Evolutionary conservation across 1,140 invertebrate species (phyloP), one percentile per base, ranked within the genome.

Genomic region (Apocrypta bakeri): DNA sequence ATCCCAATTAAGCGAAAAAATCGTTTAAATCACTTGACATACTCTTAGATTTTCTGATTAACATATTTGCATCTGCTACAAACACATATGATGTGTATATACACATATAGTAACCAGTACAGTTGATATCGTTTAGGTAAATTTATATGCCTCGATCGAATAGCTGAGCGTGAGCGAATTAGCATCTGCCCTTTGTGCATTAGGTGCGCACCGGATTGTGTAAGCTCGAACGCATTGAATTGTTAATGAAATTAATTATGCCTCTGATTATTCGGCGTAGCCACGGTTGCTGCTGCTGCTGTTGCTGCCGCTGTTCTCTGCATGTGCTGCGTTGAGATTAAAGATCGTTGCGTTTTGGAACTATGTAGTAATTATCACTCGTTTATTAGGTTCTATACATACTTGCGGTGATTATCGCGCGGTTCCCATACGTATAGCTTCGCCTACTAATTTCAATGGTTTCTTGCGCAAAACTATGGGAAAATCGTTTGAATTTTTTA

Each of bases 161-260:
- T 56, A 56, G 48, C 48, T 6, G 6, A 21, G 48, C 48, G 0
- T 17, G 48, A 14, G 4, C 12, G 42, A 12, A 48, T 48, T 48
- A 48, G 14, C 42, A 48, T 48, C 14, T 48, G 42, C 42, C 42
- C 42, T 48, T 48, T 48, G 42, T 56, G 48, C 48, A 56, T 56
- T 56, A 14, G 48, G 17, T 21, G 48, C 17, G 2, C 48, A 21
- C 14, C 48, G 48, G 48, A 56, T 56, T 56, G 17, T 6, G 14
- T 17, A 56, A 56, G 21, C 17, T 56, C 48, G 48, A 8, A 25
- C 27, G 61, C 33, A 42, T 42, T 68, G 61, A 27, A 40, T 66
- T 68, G 25, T 40, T 78, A 56, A 56, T 56, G 48, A 56, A 68
- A 27, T 66, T 78, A 66, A 68, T 78, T 40, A 68, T 64, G 27